phyloP scores from a whole-genome alignment of 2,888 invertebrate genomes.

The Tineola bisselliella region DNA sequence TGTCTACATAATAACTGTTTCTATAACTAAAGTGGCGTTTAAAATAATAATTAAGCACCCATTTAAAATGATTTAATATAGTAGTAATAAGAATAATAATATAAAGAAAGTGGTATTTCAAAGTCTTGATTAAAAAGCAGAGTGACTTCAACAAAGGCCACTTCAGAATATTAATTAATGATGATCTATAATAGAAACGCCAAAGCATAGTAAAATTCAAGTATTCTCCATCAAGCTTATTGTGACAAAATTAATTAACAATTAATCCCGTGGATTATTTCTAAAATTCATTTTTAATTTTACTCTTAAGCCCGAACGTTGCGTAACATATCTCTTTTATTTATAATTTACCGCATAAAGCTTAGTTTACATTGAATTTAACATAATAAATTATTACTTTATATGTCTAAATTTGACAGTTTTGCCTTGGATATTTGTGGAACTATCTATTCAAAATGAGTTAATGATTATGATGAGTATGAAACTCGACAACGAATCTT shows the following conservation, averaged over 20 bases:
- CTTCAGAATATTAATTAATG: conserved; percentile 43
- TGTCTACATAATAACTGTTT: background rate
- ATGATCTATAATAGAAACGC: conserved; percentile 42
- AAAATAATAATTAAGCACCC: too few relatives aligned
- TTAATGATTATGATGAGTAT: too few relatives aligned
- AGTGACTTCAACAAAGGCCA: conserved; percentile 35
- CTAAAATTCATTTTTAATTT: conserved; percentile 5
- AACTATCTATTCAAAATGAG: too few relatives aligned
- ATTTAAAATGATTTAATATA: too few relatives aligned
- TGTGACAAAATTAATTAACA: conserved; percentile 16
- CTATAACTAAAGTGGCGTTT: background rate
- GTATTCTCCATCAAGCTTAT: conserved; percentile 21
- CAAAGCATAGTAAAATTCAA: conserved; percentile 28
- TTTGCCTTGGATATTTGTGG: too few relatives aligned
- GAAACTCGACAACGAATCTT: too few relatives aligned
- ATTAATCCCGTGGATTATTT: background rate
- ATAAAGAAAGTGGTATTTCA: background rate
- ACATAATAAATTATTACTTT: too few relatives aligned
- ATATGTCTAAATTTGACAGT: too few relatives aligned
- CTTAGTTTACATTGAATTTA: too few relatives aligned
- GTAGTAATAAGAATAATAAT: too few relatives aligned
- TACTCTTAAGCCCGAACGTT: background rate
- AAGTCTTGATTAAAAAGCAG: background rate
- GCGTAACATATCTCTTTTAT: background rate
- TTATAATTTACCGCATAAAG: too few relatives aligned